phyloP scores from a whole-genome alignment of 2,113 vertebrate species.

The Nothobranchius kuhntae region DNA sequence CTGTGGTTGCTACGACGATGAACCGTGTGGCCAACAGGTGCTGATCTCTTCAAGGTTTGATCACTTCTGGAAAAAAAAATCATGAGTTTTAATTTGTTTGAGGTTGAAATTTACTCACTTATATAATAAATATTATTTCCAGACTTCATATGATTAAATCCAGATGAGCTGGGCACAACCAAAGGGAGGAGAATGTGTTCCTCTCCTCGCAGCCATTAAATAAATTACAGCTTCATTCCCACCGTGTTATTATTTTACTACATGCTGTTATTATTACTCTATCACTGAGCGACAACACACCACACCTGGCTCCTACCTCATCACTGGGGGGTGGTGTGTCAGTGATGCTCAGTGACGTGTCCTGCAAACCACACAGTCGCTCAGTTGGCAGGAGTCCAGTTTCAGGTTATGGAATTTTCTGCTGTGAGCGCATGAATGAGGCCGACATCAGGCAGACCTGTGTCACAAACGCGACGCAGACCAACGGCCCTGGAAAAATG shows the following conservation, averaged over 20 bases:
- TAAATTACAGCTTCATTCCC: background rate
- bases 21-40: conserved; percentile 41
- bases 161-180: background rate
- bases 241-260: conserved; percentile 1
- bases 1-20: conserved; percentile 49
- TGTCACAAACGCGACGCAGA: conserved; percentile 22
- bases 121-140: no score
- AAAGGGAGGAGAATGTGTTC: background rate
- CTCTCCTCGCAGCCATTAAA: background rate
- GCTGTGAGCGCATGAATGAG: no score
- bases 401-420: no score
- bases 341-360: background rate
- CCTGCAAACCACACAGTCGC: background rate
- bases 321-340: no score
- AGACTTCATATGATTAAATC: no score
- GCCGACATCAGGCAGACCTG: conserved; percentile 2
- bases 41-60: conserved; percentile 48
- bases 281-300: conserved; percentile 14
- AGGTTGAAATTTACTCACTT: background rate
- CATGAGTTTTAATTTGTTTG: background rate
- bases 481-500: conserved; percentile 27
- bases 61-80: conserved; percentile 52
- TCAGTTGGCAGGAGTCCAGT: no score
- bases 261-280: conserved; percentile 2
- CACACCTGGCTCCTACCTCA: conserved; percentile 26